Evolutionary conservation across 1,140 invertebrate genomes (phyloP).

Genomic region (Lutraria rhynchaena): DNA sequence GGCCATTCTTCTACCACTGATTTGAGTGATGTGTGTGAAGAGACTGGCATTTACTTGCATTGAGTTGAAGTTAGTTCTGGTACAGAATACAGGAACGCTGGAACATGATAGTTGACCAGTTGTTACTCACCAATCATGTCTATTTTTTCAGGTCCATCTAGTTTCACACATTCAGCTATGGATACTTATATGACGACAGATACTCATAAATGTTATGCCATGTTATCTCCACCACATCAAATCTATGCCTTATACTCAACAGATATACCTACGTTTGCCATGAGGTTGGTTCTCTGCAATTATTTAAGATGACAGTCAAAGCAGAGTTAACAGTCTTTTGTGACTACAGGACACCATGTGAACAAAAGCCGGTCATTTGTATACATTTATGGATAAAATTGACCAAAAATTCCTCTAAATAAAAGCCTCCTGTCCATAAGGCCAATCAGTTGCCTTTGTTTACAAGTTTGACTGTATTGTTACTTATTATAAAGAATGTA

Average conservation of each 20-base stretch:
- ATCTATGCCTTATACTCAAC: conserved; percentile 78
- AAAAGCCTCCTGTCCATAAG: no score
- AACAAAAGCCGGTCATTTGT: background rate
- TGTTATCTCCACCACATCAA: conserved; percentile 73
- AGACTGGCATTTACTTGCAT: no score
- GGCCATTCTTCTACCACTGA: no score
- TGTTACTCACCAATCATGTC: no score
- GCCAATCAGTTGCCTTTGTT: no score
- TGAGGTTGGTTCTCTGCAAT: conserved; percentile 76
- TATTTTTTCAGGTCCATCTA: conserved; percentile 69
- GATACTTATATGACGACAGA: conserved; percentile 93
- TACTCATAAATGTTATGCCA: conserved; percentile 90
- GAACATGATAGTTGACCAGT: no score
- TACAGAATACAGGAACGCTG: no score
- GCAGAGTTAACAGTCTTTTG: background rate
- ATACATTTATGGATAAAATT: no score
- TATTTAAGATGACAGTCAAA: background rate
- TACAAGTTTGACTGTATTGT: background rate
- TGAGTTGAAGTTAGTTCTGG: no score
- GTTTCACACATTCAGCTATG: conserved; percentile 78
- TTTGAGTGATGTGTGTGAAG: no score
- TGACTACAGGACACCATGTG: background rate
- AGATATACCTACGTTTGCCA: conserved; percentile 79
- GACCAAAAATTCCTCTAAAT: no score
- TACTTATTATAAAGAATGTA: no score